phyloP scores from a whole-genome alignment of 1,140 invertebrate species.

The Eciton burchellii region DNA sequence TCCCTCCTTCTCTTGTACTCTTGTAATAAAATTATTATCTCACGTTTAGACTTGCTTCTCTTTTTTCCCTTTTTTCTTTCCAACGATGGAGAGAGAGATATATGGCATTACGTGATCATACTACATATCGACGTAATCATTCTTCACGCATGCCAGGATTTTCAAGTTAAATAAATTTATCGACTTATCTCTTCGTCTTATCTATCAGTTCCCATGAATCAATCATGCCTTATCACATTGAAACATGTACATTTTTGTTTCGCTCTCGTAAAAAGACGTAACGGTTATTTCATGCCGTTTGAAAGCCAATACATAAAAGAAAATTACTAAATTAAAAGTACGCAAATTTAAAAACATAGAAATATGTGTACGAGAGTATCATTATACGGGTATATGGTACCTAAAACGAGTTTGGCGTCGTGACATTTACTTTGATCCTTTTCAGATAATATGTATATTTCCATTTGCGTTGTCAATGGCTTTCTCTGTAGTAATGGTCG shows the following conservation, averaged over 20 bases:
- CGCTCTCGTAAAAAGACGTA: conserved; percentile 36
- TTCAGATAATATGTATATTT: conserved; percentile 58
- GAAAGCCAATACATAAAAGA: conserved; percentile 72
- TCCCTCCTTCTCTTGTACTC: conserved; percentile 50
- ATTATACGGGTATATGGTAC: conserved; percentile 33
- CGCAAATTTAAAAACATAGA: conserved; percentile 63
- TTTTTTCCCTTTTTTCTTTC: neutral
- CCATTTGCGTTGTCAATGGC: conserved; percentile 66
- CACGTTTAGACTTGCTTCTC: neutral
- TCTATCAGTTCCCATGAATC: conserved; percentile 37
- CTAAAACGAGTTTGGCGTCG: conserved; percentile 67
- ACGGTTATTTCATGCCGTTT: conserved; percentile 62
- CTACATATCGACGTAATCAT: conserved; percentile 13
- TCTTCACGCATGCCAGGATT: conserved; percentile 19
- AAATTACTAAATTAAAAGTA: conserved; percentile 67
- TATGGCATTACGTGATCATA: conserved; percentile 54
- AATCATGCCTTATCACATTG: conserved; percentile 58
- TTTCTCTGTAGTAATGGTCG: conserved; percentile 70
- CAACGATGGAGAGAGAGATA: neutral
- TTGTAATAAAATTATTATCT: conserved; percentile 40
- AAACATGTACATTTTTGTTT: conserved; percentile 44
- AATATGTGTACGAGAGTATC: conserved; percentile 66
- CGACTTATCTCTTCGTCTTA: conserved; percentile 1
- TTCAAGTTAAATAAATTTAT: conserved; percentile 29
- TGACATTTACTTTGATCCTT: conserved; percentile 65